Evolutionary conservation across 1,140 invertebrate genomes (phyloP).

Genomic region (Vollenhovia emeryi): DNA sequence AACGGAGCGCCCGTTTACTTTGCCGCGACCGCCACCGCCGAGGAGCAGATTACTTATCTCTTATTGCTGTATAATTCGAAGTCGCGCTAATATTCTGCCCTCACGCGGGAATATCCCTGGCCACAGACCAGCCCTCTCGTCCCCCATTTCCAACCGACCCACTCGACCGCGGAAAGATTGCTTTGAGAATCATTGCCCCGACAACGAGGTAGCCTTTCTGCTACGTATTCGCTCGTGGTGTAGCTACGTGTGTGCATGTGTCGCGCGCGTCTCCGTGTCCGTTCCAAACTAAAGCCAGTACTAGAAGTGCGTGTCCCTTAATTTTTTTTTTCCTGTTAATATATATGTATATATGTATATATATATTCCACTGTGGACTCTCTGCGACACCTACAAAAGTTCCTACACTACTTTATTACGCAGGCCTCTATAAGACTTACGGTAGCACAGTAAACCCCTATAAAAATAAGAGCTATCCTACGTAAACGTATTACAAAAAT

Average conservation of each 20-base stretch:
- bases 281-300: conserved; percentile 66
- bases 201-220: conserved; percentile 7
- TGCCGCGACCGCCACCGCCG: conserved; percentile 9
- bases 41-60: conserved; percentile 26
- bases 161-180: conserved; percentile 28
- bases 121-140: too few relatives aligned
- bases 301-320: conserved; percentile 67
- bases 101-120: not conserved
- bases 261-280: conserved; percentile 9
- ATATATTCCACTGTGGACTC: conserved; percentile 50
- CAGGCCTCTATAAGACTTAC: conserved; percentile 85
- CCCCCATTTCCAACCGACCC: not conserved
- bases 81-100: conserved; percentile 31
- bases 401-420: conserved; percentile 80
- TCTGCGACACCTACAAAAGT: conserved; percentile 76
- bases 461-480: conserved; percentile 86
- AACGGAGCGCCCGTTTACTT: conserved; percentile 14
- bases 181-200: conserved; percentile 32
- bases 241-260: not conserved
- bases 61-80: conserved; percentile 61
- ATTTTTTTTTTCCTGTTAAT: conserved; percentile 21
- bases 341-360: conserved; percentile 26
- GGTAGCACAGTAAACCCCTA: conserved; percentile 86
- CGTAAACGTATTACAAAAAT: conserved; percentile 86
- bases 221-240: conserved; percentile 1